Base-by-base conservation (phyloP, 2,888 invertebrate genomes). In the Acleris holmiana region DNA sequence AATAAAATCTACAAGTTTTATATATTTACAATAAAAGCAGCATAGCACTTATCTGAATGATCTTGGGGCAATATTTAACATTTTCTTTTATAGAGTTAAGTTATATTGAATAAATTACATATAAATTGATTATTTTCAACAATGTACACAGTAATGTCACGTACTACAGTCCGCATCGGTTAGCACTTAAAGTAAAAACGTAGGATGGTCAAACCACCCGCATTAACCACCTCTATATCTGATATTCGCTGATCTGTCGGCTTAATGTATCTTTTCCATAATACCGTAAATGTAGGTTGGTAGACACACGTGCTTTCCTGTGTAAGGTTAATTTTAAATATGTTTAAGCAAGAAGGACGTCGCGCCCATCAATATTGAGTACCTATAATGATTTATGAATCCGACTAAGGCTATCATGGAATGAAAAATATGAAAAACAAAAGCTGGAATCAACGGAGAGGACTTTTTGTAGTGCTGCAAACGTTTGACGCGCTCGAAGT, bases 311-410 rank as follows among this genome's bases (percentile, higher is more conserved):
- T 71, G 68, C 68, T 55, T 65, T 47, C 56, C 67, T 63, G 63
- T 69, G 66, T 66, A 75, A 72, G 71, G 55, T 67, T 60, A 69
- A 69, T 67, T 72, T 73, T 79, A 73, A 76, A 79, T 80, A 81
- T 82, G 76, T 77, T 79, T 76, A 68, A 71, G 74, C 60, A 48
- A 23, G 49, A 66, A 69, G 75, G 71, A 73, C 71, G 68, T 54
- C 59, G 53, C 58, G 64, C 64, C 51, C 65, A 60, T 65, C 46
- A 65, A 48, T 55, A 35, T 49, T 60, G 55, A 50, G 50, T 55
- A 60, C 54, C 49, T 55, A 55, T 53, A 57, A 56, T 70, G 63
- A 69, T 66, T 67, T 68, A 70, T 67, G 66, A 59, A 54, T 55
- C 67, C 53, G 44, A 53, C 67, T 64, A 55, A 67, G 61, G 67